Base-by-base conservation (phyloP, 2,888 invertebrate species). In the Oscheius sp. region DNA sequence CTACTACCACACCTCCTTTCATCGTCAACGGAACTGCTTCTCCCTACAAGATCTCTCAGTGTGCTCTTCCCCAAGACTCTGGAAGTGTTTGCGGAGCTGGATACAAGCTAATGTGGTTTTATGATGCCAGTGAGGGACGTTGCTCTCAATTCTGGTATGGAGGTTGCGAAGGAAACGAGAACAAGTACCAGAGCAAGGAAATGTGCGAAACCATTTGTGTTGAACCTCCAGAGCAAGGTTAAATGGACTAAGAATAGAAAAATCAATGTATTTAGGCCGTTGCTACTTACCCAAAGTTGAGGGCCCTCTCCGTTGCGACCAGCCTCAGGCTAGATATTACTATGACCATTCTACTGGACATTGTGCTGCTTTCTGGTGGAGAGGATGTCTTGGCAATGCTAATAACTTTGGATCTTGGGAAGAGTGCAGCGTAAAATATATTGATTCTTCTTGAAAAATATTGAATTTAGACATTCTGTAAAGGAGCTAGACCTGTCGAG, bases 81-180 rank as follows among this genome's bases (percentile, higher is more conserved):
- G 86, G 86, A 69, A 72, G 70, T 27, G 83, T 85, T 39, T 86
- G 85, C 71, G 73, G 70, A 45, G 57, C 78, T 15, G 84, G 84
- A 69, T 85, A 83, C 78, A 82, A 81, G 58, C 77, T 86, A 15
- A 68, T 74, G 73, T 93, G 95, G 95, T 92, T 91, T 88, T 94
- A 92, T 87, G 92, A 93, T 80, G 87, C 89, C 0, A 84, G 88
- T 1, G 88, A 90, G 0, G 92, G 92, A 81, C 88, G 90, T 25
- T 94, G 94, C 87, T 89, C 90, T 79, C 90, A 90, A 81, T 94
- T 95, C 88, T 90, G 91, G 45, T 95, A 92, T 87, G 92, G 93
- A 52, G 96, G 96, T 29, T 96, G 96, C 86, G 91, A 91, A 63
- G 96, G 95, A 70, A 97, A 96, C 87, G 91, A 90, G 27, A 95